Conservation (phyloP, 2,113 vertebrate species). For the Misgurnus anguillicaudatus region DNA sequence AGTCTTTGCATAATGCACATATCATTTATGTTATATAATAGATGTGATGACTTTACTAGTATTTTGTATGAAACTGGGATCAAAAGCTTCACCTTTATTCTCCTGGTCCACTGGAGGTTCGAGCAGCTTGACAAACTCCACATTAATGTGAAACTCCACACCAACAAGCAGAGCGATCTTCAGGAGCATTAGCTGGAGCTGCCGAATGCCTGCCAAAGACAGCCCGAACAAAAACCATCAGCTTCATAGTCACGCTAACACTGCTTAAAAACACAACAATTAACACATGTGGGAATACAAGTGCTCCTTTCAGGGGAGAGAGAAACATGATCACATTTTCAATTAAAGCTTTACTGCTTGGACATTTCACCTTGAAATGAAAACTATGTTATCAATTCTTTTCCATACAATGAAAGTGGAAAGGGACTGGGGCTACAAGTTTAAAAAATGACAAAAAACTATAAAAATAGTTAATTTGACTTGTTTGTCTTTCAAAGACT, state of each 20-base stretch:
- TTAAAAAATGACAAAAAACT: neutral
- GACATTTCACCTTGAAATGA: neutral
- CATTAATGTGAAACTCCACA: constrained; percentile 93
- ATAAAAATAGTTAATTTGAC: no score
- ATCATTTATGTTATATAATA: no score
- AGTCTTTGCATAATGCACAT: no score
- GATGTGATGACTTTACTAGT: no score
- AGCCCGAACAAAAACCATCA: constrained; percentile 35
- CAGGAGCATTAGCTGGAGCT: constrained; percentile 93
- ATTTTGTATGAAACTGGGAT: neutral
- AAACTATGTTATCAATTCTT: neutral
- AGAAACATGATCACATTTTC: neutral
- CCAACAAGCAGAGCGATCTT: constrained; percentile 93
- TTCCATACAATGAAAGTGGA: neutral
- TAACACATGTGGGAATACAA: constrained; percentile 4
- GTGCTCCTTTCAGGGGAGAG: neutral
- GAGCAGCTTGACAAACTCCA: constrained; percentile 90
- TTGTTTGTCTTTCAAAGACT: neutral
- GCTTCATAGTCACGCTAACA: constrained; percentile 10
- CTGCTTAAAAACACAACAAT: constrained; percentile 10
- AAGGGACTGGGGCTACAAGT: neutral
- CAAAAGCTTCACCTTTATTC: constrained; percentile 80
- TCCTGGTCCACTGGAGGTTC: constrained; percentile 94
- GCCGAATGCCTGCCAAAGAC: constrained; percentile 86
- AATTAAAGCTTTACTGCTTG: neutral